These are phyloP conservation scores for Leucophenga maculata DNA, from an alignment of 2,888 invertebrate genomes.

Conservation along the genomic window DNA sequence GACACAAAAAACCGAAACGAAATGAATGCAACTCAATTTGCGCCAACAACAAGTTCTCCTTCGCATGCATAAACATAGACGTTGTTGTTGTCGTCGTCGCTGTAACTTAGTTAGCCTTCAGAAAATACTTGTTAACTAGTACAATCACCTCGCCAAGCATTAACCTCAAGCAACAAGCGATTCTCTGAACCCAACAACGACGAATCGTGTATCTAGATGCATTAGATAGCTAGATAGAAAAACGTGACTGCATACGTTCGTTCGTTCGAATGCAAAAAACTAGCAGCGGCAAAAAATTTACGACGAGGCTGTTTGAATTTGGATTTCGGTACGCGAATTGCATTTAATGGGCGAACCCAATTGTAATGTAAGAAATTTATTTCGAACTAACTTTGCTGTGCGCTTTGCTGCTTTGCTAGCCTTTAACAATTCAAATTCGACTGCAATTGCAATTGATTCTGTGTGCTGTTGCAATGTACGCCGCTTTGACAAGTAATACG, in stretches of 20 bases:
- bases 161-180: conserved; percentile 6
- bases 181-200: not conserved
- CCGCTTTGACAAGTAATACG: conserved; percentile 11
- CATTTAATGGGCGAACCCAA: conserved; percentile 59
- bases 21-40: conserved; percentile 2
- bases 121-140: conserved; percentile 59
- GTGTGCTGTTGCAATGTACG: conserved; percentile 14
- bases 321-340: conserved; percentile 39
- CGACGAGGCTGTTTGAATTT: conserved; percentile 11
- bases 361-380: conserved; percentile 34
- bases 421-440: conserved; percentile 40
- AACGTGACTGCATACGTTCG: conserved; percentile 25
- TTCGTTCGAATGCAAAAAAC: conserved; percentile 10
- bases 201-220: conserved; percentile 6
- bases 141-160: conserved; percentile 7
- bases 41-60: conserved; percentile 21
- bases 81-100: conserved; percentile 22
- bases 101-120: conserved; percentile 23
- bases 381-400: not conserved
- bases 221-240: conserved; percentile 2
- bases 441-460: conserved; percentile 19
- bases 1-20: conserved; percentile 9
- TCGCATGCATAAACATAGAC: conserved; percentile 6
- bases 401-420: conserved; percentile 35
- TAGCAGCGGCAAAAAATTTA: conserved; percentile 2